Evolutionary conservation across 2,113 vertebrate species (phyloP).

Genomic region (Prunella himalayana): DNA sequence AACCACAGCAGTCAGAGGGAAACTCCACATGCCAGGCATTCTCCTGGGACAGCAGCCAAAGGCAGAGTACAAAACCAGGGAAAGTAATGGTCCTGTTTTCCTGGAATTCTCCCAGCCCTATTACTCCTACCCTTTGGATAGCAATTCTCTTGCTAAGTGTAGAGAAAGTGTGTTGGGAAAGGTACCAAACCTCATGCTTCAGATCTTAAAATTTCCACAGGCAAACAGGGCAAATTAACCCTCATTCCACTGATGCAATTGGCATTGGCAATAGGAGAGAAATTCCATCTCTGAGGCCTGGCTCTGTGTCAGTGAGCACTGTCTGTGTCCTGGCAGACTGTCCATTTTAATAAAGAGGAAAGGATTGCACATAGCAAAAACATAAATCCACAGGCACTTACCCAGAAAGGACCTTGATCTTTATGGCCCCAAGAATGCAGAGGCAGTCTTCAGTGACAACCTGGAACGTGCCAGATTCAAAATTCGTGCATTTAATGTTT

Average conservation of each 20-base stretch:
- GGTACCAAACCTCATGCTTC: background rate
- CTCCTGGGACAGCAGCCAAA: background rate
- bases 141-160: background rate
- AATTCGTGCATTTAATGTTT: constrained; percentile 14
- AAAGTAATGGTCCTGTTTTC: background rate
- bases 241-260: background rate
- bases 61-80: background rate
- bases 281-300: background rate
- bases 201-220: background rate
- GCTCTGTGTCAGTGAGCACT: background rate
- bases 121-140: background rate
- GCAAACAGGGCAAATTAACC: background rate
- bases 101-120: background rate
- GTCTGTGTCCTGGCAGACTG: background rate
- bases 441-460: constrained; percentile 33
- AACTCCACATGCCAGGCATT: background rate
- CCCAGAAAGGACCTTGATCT: constrained; percentile 23
- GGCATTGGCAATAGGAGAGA: background rate
- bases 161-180: background rate
- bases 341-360: background rate
- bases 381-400: background rate
- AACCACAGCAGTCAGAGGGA: background rate
- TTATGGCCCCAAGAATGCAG: background rate
- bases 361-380: background rate
- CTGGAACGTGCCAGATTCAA: constrained; percentile 4